phyloP scores from a whole-genome alignment of 2,113 vertebrate genomes.

The Rhineura floridana region DNA sequence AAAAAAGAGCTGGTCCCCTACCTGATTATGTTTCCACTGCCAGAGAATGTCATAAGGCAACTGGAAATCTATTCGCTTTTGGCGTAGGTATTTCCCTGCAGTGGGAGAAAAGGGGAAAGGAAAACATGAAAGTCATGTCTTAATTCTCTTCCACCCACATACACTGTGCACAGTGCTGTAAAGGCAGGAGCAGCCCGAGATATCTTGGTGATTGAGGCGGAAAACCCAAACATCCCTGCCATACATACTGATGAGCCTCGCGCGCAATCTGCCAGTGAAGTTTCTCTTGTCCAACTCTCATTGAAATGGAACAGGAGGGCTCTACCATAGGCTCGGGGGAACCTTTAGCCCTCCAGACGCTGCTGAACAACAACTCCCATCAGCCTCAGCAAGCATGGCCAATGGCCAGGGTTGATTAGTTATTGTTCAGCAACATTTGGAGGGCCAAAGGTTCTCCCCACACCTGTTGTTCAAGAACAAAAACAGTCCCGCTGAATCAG shows the following conservation, averaged over 20 bases:
- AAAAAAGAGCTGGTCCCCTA: constrained; percentile 57
- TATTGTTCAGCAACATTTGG: too few relatives aligned
- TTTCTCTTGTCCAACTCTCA: too few relatives aligned
- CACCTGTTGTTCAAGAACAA: too few relatives aligned
- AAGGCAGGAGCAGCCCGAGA: not conserved
- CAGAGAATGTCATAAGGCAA: constrained; percentile 96
- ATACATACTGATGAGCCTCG: not conserved
- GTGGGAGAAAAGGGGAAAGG: not conserved
- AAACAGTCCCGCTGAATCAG: not conserved
- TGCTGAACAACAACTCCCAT: too few relatives aligned
- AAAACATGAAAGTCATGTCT: not conserved
- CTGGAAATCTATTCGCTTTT: constrained; percentile 96
- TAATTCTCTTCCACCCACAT: not conserved
- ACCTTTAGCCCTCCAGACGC: too few relatives aligned
- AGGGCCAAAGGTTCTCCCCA: too few relatives aligned
- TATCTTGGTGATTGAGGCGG: not conserved
- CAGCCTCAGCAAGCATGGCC: too few relatives aligned
- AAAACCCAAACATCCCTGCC: not conserved
- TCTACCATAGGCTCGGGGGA: too few relatives aligned
- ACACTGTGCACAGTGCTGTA: not conserved
- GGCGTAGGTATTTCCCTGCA: constrained; percentile 95
- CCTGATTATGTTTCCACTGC: constrained; percentile 97
- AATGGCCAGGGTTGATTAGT: too few relatives aligned
- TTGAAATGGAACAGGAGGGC: too few relatives aligned
- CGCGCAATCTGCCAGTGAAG: not conserved